Evolutionary conservation across 2,888 invertebrate genomes (phyloP), one percentile per base, ranked within the genome.

Genomic region (Maniola hyperantus): DNA sequence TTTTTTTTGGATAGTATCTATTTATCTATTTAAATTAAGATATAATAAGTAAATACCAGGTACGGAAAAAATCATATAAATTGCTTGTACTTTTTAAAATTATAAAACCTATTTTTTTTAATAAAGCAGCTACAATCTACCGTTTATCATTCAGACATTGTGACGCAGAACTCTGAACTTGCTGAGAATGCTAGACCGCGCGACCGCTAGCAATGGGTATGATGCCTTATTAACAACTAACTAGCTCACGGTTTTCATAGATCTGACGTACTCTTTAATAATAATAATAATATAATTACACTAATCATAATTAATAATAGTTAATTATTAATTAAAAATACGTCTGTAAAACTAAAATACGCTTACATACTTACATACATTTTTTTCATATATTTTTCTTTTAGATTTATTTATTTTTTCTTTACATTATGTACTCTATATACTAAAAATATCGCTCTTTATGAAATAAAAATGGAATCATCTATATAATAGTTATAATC

Each of bases 211-310:
- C 48, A 48, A 18, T 48, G 48, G 48, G 2, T 5, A 8, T 15
- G 48, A 8, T 6, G 18, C 18, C 48, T 48, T 26, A 53, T 34
- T 36, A 55, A 55, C 36, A 34, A 8, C 57, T 62, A 70, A 67
- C 66, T 72, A 72, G 65, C 68, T 73, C 75, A 80, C 75, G 82
- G 81, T 78, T 79, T 76, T 76, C 73, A 76, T 77, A 73, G 75
- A 79, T 80, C 79, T 74, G 75, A 58, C 57, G 4, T 55, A 42
- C 20, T 58, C 8, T 77, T 77, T 70, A 76, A 70, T 64, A 67
- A 26, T 58, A 58, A 58, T 58, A 58, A 58, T 58, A 39, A 44
- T 13, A 50, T 50, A 13, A 2, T 13, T 53, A 53, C 11, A 2
- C 26, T 33, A 34, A 53, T 34, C 13, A 53, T 33, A 53, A 13